A percentile compares a stretch with the other conserved stretches of the same genome.
Conservation (phyloP, 1,140 invertebrate species). For the Lysiphlebus fabarum region DNA sequence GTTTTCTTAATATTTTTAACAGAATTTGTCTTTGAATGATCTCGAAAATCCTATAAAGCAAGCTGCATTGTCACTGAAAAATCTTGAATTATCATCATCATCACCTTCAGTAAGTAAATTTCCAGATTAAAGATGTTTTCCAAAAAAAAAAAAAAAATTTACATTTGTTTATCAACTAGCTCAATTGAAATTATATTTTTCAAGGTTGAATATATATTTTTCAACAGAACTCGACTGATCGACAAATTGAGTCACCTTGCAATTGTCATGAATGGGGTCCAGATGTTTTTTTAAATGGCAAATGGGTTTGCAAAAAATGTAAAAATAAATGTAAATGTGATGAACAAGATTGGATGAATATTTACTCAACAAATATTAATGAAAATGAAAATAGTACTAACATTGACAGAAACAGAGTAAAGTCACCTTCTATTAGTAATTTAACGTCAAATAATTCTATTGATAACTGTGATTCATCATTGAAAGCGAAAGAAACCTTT, state of each 20-base stretch:
- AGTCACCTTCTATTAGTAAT: background rate
- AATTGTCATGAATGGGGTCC: slow-evolving; percentile 22
- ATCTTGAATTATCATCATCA: background rate
- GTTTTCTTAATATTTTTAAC: background rate
- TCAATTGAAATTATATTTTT: background rate
- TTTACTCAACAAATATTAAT: background rate
- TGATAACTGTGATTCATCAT: slow-evolving; percentile 2
- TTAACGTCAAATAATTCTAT: background rate
- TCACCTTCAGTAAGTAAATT: slow-evolving; percentile 4
- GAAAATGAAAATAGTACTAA: background rate
- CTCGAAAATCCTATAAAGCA: slow-evolving; percentile 10
- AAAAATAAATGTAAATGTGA: slow-evolving; percentile 21
- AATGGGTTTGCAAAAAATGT: slow-evolving; percentile 26
- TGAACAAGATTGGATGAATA: background rate
- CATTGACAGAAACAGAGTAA: background rate
- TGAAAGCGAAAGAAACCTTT: background rate
- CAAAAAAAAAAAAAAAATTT: background rate
- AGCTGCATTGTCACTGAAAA: slow-evolving; percentile 1
- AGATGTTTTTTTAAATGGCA: slow-evolving; percentile 17
- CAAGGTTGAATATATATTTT: slow-evolving; percentile 10
- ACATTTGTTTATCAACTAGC: slow-evolving; percentile 5
- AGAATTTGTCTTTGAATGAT: slow-evolving; percentile 8
- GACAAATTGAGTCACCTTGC: background rate
- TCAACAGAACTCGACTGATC: slow-evolving; percentile 4
- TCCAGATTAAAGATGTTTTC: slow-evolving; percentile 15